Percentiles rank a stretch among this genome's conserved stretches.
phyloP scores from a whole-genome alignment of 2,113 vertebrate genomes.

The Ondatra zibethicus region DNA sequence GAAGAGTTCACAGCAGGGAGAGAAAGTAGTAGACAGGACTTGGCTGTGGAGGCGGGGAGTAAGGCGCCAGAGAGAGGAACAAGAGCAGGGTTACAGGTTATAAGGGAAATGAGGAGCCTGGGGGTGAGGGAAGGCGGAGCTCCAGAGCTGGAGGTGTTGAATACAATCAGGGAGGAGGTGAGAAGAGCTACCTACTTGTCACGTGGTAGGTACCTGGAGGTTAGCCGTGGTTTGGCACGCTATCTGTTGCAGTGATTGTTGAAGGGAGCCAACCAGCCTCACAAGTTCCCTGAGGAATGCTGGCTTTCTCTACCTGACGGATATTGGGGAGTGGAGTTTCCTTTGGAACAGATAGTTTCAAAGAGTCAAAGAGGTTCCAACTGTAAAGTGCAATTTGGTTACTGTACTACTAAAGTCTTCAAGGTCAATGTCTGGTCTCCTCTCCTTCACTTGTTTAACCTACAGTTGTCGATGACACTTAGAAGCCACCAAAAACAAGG shows the following conservation, averaged over 20 bases:
- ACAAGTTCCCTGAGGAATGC: neutral
- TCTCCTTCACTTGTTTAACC: neutral
- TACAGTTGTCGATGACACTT: neutral
- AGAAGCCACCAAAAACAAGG: neutral
- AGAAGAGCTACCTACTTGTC: neutral
- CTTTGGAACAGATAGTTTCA: neutral
- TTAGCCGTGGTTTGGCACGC: neutral
- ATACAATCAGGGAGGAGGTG: neutral
- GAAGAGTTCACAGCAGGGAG: neutral
- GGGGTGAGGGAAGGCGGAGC: neutral
- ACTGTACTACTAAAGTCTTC: neutral
- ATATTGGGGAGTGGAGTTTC: neutral
- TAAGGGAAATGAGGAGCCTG: neutral
- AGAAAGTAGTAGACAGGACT: neutral
- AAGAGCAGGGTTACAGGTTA: neutral
- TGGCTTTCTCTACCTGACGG: neutral
- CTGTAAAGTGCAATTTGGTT: neutral
- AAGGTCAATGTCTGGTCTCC: neutral
- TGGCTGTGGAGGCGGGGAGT: neutral
- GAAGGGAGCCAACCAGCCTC: neutral
- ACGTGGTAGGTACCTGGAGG: neutral
- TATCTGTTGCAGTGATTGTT: neutral
- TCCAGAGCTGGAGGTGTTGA: neutral
- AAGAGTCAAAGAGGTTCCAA: neutral
- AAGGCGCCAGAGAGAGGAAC: neutral